Base-by-base conservation (phyloP, 2,797 vertebrate species). In the Adrianichthys oophorus region DNA sequence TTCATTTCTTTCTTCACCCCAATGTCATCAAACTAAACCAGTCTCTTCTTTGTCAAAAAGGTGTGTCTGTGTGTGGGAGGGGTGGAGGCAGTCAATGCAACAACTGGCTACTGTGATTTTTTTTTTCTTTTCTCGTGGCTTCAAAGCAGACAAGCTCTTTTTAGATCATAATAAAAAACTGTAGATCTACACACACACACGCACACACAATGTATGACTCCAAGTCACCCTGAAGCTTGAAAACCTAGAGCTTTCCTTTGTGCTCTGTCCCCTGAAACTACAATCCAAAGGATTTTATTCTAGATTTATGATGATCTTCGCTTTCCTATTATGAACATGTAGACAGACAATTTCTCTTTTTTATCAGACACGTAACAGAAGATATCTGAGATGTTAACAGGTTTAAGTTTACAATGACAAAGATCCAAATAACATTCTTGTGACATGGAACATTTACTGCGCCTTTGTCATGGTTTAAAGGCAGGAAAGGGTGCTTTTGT, bases 231-330 rank as follows among this genome's bases (percentile, higher is more conserved):
- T n/a, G 29, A 12, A 76, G 78, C 72, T 60, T 81, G 87, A 85
- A 90, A 90, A 85, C 70, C 52, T 85, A 84, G 84, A 88, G 68
- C 76, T 53, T 57, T 56, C 82, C 75, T 87, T 85, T 85, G 79
- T 79, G 43, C 32, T 44, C 16, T 26, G 4, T 68, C 8, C 43
- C 29, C 47, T 54, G 75, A 64, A 56, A 51, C 71, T 64, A 17
- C 65, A 14, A 46, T 46, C 8, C 4, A 21, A 10, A 13, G 44
- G 55, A 60, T 88, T 78, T 82, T 63, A 52, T 72, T 79, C 67
- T 75, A 65, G 44, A 59, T 60, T 77, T 78, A 78, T 60, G 62
- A 79, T 79, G 67, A 55, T 56, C 73, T 49, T 70, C 73, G 61
- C 73, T 67, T 76, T 85, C 58, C 65, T 74, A 56, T 75, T 73